These are phyloP conservation scores for Gallirallus australis DNA, from an alignment of 2,797 vertebrate species.

Conservation along the genomic window DNA sequence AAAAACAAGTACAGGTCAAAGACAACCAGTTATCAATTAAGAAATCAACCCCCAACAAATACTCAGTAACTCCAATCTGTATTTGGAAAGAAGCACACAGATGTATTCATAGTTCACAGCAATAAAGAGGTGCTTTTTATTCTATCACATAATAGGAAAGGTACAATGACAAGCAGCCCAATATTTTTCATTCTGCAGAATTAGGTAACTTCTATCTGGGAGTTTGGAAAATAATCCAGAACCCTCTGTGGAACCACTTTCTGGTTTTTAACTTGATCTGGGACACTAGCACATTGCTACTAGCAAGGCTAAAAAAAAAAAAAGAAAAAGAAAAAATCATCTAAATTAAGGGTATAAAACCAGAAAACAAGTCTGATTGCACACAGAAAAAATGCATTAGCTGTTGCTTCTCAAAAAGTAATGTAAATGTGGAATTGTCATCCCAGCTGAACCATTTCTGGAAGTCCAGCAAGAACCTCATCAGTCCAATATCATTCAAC, in stretches of 20 bases:
- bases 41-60: neutral
- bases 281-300: neutral
- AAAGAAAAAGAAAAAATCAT: no score
- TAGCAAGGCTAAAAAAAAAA: neutral
- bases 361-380: neutral
- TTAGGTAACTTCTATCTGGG: neutral
- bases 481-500: neutral
- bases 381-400: neutral
- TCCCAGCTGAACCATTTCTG: neutral
- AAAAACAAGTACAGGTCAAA: neutral
- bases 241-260: neutral
- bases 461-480: conserved; percentile 10
- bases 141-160: neutral
- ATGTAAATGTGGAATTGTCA: neutral
- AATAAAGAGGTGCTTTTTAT: neutral
- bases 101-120: neutral
- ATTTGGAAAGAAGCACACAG: neutral
- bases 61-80: neutral
- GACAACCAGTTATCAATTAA: neutral
- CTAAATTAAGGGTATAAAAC: neutral
- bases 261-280: neutral
- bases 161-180: neutral
- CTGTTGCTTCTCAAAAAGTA: neutral
- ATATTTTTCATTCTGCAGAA: neutral
- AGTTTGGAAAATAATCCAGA: neutral